Percentiles rank a stretch among this genome's conserved stretches.
phyloP scores from a whole-genome alignment of 2,113 vertebrate genomes.

The Eclectus roratus region DNA sequence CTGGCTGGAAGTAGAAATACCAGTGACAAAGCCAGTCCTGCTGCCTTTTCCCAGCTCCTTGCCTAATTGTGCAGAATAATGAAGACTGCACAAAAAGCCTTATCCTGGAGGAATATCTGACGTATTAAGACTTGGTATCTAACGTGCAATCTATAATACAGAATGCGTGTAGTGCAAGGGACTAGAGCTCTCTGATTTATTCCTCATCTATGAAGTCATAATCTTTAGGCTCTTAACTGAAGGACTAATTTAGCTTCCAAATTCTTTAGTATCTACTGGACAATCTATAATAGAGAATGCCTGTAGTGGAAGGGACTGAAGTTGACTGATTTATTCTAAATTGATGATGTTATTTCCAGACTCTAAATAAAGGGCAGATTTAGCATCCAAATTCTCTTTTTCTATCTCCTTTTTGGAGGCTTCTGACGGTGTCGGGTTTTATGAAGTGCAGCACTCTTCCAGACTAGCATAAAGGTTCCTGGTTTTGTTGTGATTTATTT shows the following conservation, averaged over 20 bases:
- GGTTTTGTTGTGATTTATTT: neutral
- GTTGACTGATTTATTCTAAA: neutral
- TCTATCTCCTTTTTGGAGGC: neutral
- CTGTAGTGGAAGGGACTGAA: neutral
- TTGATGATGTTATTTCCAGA: neutral
- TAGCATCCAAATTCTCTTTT: neutral
- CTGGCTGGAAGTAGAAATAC: neutral
- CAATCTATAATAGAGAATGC: neutral
- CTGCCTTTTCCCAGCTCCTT: neutral
- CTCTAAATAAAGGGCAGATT: neutral
- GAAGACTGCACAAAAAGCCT: neutral
- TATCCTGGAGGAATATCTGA: neutral
- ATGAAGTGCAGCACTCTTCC: neutral
- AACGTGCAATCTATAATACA: rapidly evolving
- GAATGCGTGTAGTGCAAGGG: neutral
- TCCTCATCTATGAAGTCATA: neutral
- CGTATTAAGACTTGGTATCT: neutral
- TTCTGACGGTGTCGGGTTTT: neutral
- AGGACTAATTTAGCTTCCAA: neutral
- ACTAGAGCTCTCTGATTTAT: neutral
- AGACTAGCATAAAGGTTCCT: neutral
- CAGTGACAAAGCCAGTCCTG: neutral
- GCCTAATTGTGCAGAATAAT: neutral
- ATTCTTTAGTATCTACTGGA: no score
- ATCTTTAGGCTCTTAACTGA: neutral